Percentiles rank a stretch among this genome's conserved stretches.
These are phyloP conservation scores for Tokudaia muenninki DNA, from an alignment of 2,797 vertebrate genomes.

Conservation along the genomic window DNA sequence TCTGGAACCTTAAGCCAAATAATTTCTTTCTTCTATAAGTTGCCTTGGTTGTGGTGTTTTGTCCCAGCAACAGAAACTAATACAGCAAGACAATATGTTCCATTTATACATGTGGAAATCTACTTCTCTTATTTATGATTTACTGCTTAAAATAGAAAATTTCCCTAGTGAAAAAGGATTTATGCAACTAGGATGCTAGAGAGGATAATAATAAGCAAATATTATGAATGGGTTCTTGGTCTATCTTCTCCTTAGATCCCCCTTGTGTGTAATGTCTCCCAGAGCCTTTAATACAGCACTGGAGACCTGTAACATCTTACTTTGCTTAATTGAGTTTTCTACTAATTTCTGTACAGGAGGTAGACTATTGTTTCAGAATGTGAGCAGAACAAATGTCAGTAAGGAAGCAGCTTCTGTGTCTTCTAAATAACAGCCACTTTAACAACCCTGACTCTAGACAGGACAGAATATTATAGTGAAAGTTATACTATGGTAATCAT, in stretches of 20 bases:
- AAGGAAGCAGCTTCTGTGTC: slow-evolving; percentile 6
- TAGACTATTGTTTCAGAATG: slow-evolving; percentile 29
- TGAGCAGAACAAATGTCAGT: slow-evolving; percentile 21
- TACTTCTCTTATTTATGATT: slow-evolving; percentile 21
- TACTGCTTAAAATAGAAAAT: slow-evolving; percentile 10
- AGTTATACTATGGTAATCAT: slow-evolving; percentile 58
- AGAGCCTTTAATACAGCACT: not conserved
- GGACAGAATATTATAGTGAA: slow-evolving; percentile 61
- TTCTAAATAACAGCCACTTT: slow-evolving; percentile 60
- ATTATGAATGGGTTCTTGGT: not conserved
- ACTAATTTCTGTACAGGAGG: not conserved
- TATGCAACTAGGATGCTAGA: not conserved
- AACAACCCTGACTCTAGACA: slow-evolving; percentile 49
- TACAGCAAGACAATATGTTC: not conserved
- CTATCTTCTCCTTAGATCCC: not conserved
- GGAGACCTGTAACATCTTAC: not conserved
- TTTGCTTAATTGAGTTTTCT: slow-evolving; percentile 47
- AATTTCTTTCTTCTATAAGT: not conserved
- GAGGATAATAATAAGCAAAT: not conserved
- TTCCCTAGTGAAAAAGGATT: not conserved
- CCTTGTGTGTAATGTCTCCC: not conserved
- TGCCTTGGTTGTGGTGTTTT: not conserved
- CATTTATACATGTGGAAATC: not conserved
- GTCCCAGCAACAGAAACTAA: not conserved
- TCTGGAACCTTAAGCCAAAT: too few relatives aligned